Conservation (phyloP, 1,140 invertebrate genomes). For the Charaxes varanes region DNA sequence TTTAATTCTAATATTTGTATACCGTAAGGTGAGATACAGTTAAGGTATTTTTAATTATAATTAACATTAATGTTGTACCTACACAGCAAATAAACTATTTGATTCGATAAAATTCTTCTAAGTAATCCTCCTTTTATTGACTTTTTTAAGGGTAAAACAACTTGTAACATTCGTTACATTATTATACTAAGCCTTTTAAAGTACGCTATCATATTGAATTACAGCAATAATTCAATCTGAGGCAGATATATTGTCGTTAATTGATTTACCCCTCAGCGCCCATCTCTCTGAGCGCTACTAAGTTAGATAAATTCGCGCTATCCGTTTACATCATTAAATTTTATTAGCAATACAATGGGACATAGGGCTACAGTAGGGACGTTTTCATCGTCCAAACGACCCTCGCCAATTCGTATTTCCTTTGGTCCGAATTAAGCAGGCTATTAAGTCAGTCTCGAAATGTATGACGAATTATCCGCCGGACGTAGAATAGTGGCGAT, state of each 20-base stretch:
- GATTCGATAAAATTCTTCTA: no score
- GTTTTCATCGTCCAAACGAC: constrained; percentile 48
- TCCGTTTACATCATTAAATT: constrained; percentile 74
- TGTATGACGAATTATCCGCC: constrained; percentile 65
- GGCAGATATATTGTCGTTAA: constrained; percentile 53
- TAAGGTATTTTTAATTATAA: no score
- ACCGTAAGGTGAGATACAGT: no score
- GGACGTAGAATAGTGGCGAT: constrained; percentile 27
- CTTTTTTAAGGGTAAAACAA: no score
- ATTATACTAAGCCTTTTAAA: no score
- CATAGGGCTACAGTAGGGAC: constrained; percentile 50
- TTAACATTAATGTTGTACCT: no score
- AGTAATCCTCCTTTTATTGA: no score
- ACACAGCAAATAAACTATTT: no score
- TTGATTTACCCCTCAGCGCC: constrained; percentile 56
- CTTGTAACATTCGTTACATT: no score
- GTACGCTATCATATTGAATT: constrained; percentile 43
- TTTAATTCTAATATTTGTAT: no score
- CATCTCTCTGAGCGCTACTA: constrained; percentile 34
- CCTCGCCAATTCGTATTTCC: constrained; percentile 66
- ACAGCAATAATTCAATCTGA: constrained; percentile 44
- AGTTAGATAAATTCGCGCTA: constrained; percentile 66
- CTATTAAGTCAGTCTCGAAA: constrained; percentile 65
- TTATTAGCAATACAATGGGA: constrained; percentile 66
- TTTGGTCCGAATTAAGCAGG: constrained; percentile 67